A percentile compares a stretch with the other conserved stretches of the same genome.
These are phyloP conservation scores for Bryconaethiops microstoma DNA, from an alignment of 2,797 vertebrate species.

Conservation along the genomic window DNA sequence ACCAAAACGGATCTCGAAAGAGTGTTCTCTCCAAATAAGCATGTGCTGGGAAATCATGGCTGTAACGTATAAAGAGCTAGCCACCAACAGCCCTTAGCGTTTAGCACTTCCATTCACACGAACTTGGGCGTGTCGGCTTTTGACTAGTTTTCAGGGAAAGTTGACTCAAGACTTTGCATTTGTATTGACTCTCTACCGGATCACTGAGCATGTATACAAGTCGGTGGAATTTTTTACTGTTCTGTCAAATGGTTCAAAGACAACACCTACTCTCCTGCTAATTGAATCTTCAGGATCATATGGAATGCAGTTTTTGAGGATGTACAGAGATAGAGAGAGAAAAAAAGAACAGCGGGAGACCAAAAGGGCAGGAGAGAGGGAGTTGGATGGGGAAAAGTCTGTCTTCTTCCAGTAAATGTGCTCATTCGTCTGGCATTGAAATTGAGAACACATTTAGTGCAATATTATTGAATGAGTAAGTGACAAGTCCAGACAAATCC, in stretches of 20 bases:
- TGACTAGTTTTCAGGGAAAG: not conserved
- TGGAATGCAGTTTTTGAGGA: not conserved
- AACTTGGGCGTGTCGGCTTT: conserved; percentile 2
- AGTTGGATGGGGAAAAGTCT: not conserved
- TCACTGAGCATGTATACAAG: not conserved
- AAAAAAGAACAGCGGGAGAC: not conserved
- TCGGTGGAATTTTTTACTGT: not conserved
- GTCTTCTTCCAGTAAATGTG: conserved; percentile 42
- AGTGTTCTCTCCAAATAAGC: not conserved
- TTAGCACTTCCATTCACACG: conserved; percentile 20
- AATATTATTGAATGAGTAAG: conserved; percentile 34
- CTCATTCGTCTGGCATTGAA: conserved; percentile 41
- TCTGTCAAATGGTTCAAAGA: conserved; percentile 23
- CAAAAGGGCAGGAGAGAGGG: not conserved
- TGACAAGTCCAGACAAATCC: conserved; percentile 43
- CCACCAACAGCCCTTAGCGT: conserved; percentile 7
- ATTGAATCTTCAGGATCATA: conserved; percentile 30
- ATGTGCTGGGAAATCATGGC: conserved; percentile 4
- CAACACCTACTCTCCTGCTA: conserved; percentile 38
- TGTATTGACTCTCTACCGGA: conserved; percentile 5
- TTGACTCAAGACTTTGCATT: conserved; percentile 17
- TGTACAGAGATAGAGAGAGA: not conserved
- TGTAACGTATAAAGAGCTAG: not conserved
- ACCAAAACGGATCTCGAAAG: not conserved
- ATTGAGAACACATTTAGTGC: conserved; percentile 38